Percentiles rank a stretch among this genome's conserved stretches.
Evolutionary conservation across 2,888 invertebrate species (phyloP).

Genomic region (Mythimna impura): DNA sequence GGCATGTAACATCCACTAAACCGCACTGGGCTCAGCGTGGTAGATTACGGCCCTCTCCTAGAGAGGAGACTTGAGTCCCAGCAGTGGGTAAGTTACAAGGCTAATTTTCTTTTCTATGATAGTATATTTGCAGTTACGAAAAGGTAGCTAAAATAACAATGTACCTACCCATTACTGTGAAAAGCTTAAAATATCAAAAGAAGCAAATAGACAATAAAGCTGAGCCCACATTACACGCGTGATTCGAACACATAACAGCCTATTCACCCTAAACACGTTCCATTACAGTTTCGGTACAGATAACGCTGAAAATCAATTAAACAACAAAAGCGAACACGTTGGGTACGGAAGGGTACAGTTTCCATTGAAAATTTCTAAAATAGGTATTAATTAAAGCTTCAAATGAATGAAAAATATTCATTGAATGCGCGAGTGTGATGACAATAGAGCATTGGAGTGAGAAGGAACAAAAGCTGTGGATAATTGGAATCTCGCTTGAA

Average conservation of each 20-base stretch:
- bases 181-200: conserved; percentile 24
- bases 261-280: conserved; percentile 50
- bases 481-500: conserved; percentile 71
- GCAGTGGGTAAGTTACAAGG: too few relatives aligned
- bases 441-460: conserved; percentile 61
- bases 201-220: conserved; percentile 14
- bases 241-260: conserved; percentile 44
- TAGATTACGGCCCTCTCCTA: too few relatives aligned
- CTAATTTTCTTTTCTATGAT: too few relatives aligned
- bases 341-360: conserved; percentile 63
- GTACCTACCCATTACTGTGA: not conserved
- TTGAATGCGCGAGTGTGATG: conserved; percentile 64
- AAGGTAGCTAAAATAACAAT: not conserved
- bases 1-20: too few relatives aligned
- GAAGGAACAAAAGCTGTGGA: conserved; percentile 67
- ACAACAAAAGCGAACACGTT: conserved; percentile 62
- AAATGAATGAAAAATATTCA: conserved; percentile 70
- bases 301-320: conserved; percentile 65
- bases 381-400: conserved; percentile 68
- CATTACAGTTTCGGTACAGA: conserved; percentile 55
- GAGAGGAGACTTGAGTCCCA: too few relatives aligned
- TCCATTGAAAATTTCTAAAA: conserved; percentile 63
- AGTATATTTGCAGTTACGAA: not conserved
- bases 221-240: conserved; percentile 19
- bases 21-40: too few relatives aligned